These are phyloP conservation scores for Eumeta japonica DNA, from an alignment of 1,140 invertebrate species.

Conservation along the genomic window DNA sequence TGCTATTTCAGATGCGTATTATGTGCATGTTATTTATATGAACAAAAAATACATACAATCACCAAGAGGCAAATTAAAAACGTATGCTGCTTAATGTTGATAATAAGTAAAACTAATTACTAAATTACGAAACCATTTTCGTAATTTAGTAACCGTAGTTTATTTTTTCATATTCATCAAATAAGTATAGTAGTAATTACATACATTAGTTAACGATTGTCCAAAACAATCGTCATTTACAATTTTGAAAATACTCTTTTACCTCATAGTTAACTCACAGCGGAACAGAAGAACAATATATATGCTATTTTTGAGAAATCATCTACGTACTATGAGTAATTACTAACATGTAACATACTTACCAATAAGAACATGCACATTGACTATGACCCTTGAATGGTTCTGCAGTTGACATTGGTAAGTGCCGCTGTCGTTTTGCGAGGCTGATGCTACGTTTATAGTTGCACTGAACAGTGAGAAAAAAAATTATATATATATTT, in stretches of 20 bases:
- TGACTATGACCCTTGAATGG: conserved; percentile 42
- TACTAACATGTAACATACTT: conserved; percentile 14
- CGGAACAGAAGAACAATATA: background rate
- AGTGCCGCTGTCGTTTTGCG: conserved; percentile 42
- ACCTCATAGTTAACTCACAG: background rate
- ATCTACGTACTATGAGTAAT: conserved; percentile 9
- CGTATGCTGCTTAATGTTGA: too few relatives aligned
- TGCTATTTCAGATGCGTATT: too few relatives aligned
- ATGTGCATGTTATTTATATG: too few relatives aligned
- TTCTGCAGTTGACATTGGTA: conserved; percentile 42
- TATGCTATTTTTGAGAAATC: conserved; percentile 6
- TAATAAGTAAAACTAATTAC: too few relatives aligned
- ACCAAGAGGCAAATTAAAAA: too few relatives aligned
- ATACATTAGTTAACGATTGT: too few relatives aligned
- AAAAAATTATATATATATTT: too few relatives aligned
- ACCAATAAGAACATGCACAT: conserved; percentile 49
- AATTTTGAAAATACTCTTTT: conserved; percentile 11
- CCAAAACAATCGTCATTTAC: background rate
- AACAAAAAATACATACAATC: too few relatives aligned
- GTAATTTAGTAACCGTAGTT: too few relatives aligned
- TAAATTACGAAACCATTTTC: too few relatives aligned
- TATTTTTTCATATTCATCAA: too few relatives aligned
- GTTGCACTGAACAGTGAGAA: conserved; percentile 38
- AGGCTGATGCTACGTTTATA: conserved; percentile 40
- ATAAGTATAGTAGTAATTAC: too few relatives aligned